Evolutionary conservation across 2,113 vertebrate genomes (phyloP).

Genomic region (Hemiprocne comata): DNA sequence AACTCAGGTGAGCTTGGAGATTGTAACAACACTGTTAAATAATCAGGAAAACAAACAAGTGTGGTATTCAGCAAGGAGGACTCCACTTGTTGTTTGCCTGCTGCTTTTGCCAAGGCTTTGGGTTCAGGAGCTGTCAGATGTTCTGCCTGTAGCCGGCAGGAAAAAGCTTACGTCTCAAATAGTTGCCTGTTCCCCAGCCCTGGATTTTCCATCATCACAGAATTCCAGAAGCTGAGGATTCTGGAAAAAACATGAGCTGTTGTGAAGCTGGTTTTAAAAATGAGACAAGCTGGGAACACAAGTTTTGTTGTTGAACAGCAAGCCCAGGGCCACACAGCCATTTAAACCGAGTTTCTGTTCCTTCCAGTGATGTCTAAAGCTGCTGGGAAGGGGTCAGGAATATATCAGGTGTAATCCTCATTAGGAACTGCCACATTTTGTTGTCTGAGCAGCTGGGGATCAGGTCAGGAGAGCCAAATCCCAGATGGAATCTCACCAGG

Average conservation of each 20-base stretch:
- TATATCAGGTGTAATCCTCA: neutral
- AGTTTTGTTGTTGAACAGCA: neutral
- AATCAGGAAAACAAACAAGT: neutral
- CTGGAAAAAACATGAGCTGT: slow-evolving; percentile 6
- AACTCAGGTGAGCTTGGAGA: neutral
- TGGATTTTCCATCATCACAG: neutral
- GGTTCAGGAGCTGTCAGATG: neutral
- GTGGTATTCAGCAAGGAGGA: neutral
- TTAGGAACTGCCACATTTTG: neutral
- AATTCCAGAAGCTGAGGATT: slow-evolving; percentile 9
- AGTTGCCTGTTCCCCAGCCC: neutral
- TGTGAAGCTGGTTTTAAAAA: neutral
- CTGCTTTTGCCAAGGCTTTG: neutral
- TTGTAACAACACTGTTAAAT: neutral
- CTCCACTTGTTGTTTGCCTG: neutral
- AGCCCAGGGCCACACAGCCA: neutral
- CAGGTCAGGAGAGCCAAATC: too few species aligned
- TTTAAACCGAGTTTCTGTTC: neutral
- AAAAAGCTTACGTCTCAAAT: neutral
- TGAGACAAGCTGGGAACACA: neutral
- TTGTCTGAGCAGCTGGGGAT: too few species aligned
- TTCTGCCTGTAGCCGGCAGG: slow-evolving; percentile 17
- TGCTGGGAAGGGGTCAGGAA: neutral
- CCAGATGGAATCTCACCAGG: too few species aligned
- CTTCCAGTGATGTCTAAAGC: neutral